These are phyloP conservation scores for Nephrotoma guestfalica DNA, from an alignment of 2,888 invertebrate genomes.

Conservation along the genomic window DNA sequence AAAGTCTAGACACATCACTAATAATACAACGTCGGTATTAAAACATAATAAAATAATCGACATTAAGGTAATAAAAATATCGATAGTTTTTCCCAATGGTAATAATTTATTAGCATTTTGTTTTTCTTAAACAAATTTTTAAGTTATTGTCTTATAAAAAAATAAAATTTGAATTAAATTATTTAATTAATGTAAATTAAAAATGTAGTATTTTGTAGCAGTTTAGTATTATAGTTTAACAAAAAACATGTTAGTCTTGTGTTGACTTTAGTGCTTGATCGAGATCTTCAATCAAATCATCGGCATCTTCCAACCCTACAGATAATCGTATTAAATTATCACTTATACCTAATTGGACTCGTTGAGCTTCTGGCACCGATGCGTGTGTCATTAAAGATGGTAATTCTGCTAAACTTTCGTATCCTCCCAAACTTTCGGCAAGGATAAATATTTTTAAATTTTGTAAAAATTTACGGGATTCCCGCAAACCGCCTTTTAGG, in stretches of 20 bases:
- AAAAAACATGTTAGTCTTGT: neutral
- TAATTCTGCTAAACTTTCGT: constrained; percentile 85
- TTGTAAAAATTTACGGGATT: constrained; percentile 59
- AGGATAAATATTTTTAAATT: constrained; percentile 65
- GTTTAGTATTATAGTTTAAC: neutral
- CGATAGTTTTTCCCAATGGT: neutral
- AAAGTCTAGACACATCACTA: no score
- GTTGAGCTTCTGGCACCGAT: constrained; percentile 63
- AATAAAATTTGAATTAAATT: neutral
- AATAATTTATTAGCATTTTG: neutral
- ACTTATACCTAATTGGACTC: constrained; percentile 60
- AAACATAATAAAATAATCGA: neutral
- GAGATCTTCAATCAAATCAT: constrained; percentile 75
- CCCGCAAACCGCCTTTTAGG: constrained; percentile 57
- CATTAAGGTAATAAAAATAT: neutral
- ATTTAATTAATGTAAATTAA: neutral
- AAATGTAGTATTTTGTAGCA: neutral
- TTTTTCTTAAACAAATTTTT: neutral
- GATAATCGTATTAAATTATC: constrained; percentile 77
- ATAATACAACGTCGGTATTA: no score
- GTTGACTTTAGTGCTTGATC: constrained; percentile 57
- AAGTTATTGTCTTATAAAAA: neutral
- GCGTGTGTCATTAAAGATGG: constrained; percentile 94
- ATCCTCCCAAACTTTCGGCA: constrained; percentile 92
- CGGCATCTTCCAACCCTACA: constrained; percentile 75